Evolutionary conservation across 2,888 invertebrate genomes (phyloP).

Genomic region (Anthophora plumipes): DNA sequence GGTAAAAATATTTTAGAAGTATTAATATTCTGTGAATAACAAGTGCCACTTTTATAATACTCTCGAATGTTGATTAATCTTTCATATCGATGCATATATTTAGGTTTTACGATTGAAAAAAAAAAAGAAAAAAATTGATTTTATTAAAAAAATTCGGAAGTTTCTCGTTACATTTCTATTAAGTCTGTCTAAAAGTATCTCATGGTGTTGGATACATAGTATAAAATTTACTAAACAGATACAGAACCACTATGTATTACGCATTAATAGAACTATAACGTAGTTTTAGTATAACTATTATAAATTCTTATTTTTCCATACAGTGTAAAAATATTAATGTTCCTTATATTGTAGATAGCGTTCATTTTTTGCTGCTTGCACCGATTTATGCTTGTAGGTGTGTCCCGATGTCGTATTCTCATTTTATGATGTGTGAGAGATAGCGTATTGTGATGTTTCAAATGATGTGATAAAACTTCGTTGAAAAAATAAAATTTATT

Average conservation of each 20-base stretch:
- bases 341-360: constrained; percentile 18
- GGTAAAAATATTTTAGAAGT: not conserved
- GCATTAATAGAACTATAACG: not conserved
- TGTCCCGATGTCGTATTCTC: not conserved
- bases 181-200: not conserved
- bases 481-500: constrained; percentile 17
- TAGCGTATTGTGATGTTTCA: not conserved
- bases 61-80: not conserved
- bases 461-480: not conserved
- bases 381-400: not conserved
- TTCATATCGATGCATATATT: not conserved
- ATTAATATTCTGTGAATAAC: constrained; percentile 4
- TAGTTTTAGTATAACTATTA: not conserved
- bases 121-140: no score
- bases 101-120: no score
- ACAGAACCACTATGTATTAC: no score
- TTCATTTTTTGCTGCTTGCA: not conserved
- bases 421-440: not conserved
- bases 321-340: constrained; percentile 15
- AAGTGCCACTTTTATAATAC: constrained; percentile 1
- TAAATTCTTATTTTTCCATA: not conserved
- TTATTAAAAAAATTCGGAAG: no score
- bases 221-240: not conserved
- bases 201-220: not conserved
- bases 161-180: no score